Evolutionary conservation across 1,140 invertebrate genomes (phyloP), one percentile per base, ranked within the genome.

Genomic region (Armadillidium nasatum): DNA sequence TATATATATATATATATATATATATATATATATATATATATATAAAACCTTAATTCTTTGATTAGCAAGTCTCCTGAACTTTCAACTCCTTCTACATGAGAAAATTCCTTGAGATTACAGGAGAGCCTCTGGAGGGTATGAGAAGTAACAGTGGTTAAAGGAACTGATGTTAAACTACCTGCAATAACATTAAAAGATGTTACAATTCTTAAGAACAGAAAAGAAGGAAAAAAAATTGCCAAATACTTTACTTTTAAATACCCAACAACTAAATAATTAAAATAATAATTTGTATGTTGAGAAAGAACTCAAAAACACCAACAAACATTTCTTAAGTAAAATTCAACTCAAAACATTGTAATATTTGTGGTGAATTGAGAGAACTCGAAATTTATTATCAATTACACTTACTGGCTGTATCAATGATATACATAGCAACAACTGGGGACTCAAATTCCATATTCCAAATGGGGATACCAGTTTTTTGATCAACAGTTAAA

Each of bases 341-440:
- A 33, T 33, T 33, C 2, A 33, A 33, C 33, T 33, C 33, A 33
- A 33, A 33, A 33, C 6, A 33, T 1, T 33, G 6, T 33, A 33
- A 33, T 6, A 33, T 33, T 33, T 33, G 6, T 6, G 33, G 33
- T 33, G 33, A 33, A 33, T 33, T 3, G 1, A 33, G 33, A 6
- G 33, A 33, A 3, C 33, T 33, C 6, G 6, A 33, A 33, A 33
- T 33, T 33, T 33, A 33, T 33, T 33, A 33, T 33, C 6, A 73
- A 11, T 23, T 33, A 22, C 11, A 71, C 75, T 78, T 33, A 82
- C 77, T 74, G 75, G 88, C 87, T 9, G 89, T 88, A 78, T 91
- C 90, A 73, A 96, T 85, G 0, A 91, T 85, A 85, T 97, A 99
- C 75, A 95, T 89, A 0, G 93, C 95, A 70, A 99, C 91, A 2